phyloP scores from a whole-genome alignment of 2,797 vertebrate species.

The Nyctibius grandis region DNA sequence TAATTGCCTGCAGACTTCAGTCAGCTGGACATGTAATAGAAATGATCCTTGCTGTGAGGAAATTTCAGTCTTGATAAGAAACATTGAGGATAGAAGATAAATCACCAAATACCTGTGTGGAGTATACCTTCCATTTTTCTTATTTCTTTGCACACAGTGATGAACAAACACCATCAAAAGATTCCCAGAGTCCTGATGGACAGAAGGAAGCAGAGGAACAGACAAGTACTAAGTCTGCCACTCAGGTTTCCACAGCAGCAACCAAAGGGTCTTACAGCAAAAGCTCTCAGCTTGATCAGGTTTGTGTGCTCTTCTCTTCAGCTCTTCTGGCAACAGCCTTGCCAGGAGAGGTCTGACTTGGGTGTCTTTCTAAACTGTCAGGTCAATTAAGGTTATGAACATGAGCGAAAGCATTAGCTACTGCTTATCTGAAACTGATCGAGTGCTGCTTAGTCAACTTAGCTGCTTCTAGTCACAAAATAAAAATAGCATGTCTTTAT shows the following conservation, averaged over 20 bases:
- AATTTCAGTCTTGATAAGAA: not conserved
- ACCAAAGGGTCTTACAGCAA: conserved; percentile 81
- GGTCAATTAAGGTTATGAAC: not conserved
- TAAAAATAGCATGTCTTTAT: not conserved
- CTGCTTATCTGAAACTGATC: not conserved
- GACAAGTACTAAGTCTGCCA: conserved; percentile 71
- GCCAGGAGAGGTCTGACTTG: not conserved
- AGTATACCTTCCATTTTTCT: not conserved
- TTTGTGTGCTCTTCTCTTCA: conserved; percentile 53
- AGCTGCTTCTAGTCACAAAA: not conserved
- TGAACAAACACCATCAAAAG: conserved; percentile 80
- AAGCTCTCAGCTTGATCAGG: conserved; percentile 83
- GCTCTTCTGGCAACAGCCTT: not conserved
- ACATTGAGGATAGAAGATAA: not conserved
- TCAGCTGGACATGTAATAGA: not conserved
- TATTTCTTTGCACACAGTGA: conserved; percentile 74
- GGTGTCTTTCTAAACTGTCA: not conserved
- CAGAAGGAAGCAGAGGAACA: conserved; percentile 86
- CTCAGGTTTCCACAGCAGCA: conserved; percentile 69
- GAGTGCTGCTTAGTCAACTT: not conserved
- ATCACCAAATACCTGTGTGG: not conserved
- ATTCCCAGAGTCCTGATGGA: conserved; percentile 76
- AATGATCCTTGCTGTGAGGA: not conserved
- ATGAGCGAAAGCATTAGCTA: not conserved
- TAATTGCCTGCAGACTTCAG: not conserved